Base-by-base conservation (phyloP, 2,113 vertebrate genomes). In the Podarcis raffonei region DNA sequence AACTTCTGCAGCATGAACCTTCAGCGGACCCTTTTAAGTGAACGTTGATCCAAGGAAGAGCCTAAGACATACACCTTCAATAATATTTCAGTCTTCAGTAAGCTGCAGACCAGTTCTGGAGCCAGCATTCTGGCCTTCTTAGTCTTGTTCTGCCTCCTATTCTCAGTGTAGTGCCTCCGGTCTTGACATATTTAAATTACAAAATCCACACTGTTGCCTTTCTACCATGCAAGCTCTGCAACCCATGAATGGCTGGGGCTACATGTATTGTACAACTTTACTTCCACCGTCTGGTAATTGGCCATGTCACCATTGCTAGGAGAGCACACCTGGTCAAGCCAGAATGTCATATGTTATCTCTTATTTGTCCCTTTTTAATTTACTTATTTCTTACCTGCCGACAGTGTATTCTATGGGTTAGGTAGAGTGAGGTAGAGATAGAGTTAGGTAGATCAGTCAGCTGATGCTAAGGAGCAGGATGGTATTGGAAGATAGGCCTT, bases 361-460 rank as follows among this genome's bases (percentile, higher is more conserved):
- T 83, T 76, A 37, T 62, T 65, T 37, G 20, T 91, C 72, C 92
- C 87, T 76, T 81, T 53, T 86, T 65, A 11, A 87, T 93, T 92
- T 90, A 69, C 89, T 66, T 89, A 23, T 81, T 83, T 23, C 6
- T 74, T 32, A 74, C 5, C 48, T 72, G 11, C 25, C 23, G 22
- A 62, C 48, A 27, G 25, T 2, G 22, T 23, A 11, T 11, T 27
- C 25, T 23, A 69, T 5, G 7, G 25, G 7, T 69, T 25, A 69
- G 25, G 66, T 53, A 48, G 48, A 48, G 48, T 48, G 42, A 18
- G 23, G 2, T 3, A 68, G 39, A 39, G 39, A 5, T 39, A 39
- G 39, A 39, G 39, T 39, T 6, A 59, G 22, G 2, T 1, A 68
- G 20, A 22, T 27, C 5, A 68, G 25, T 22, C 20, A 23, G 23